Evolutionary conservation across 64 coral and sea anemone species (phyloP), one percentile per base, ranked within the genome.

Genomic region (Actinia equina): DNA sequence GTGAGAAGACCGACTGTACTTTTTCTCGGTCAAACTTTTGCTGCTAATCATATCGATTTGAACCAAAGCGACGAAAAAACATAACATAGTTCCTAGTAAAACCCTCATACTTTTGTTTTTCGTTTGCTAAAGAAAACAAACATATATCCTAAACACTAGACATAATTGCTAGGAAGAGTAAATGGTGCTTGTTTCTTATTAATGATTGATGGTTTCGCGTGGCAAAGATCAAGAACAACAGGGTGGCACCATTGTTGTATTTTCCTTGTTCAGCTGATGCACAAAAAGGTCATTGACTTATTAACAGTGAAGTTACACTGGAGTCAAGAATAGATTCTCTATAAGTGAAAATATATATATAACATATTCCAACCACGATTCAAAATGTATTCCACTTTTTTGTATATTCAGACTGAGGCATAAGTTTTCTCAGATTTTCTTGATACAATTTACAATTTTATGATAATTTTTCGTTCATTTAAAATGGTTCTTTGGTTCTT

Each of bases 141-240:
- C 14, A 74, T 30, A 74, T 30, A 74, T n/a, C 62, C 41, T 74
- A 74, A 74, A 74, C 27, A 74, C 69, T 74, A 41, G 69, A 74
- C 69, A 74, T 74, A 74, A 74, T 74, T 30, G 26, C 69, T 74
- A 13, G 26, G 12, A 26, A 74, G 69, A 74, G 10, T 30, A n/a
- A 17, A 74, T 30, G 69, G 62, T 57, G 55, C 55, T 57, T 41
- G 69, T 7, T 74, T 11, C 69, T 74, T 14, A 30, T 74, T 7
- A 74, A 74, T 74, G 15, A 30, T 74, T 74, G 2, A 74, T 27
- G 26, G 41, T 14, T 41, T 41, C 10, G 69, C 69, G 69, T 74
- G 69, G 69, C 69, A 25, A 41, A 41, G 23, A 42, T 30, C 23
- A 74, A 74, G 69, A 74, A 13, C 23, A 30, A 37, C 41, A 37